Evolutionary conservation across 2,888 invertebrate species (phyloP).

Genomic region (Phragmatobia fuliginosa): DNA sequence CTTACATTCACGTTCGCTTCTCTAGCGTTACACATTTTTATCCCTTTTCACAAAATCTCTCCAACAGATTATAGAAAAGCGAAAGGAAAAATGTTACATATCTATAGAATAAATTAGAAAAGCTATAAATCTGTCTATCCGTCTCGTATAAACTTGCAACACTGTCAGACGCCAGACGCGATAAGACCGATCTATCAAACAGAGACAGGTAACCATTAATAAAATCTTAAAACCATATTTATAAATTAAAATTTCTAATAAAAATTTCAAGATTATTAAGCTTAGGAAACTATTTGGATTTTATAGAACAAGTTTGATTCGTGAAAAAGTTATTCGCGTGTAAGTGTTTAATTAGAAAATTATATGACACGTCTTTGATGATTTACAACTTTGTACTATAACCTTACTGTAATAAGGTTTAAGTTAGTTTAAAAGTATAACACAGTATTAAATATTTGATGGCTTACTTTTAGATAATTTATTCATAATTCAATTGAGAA

Average conservation of each 20-base stretch:
- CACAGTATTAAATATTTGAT: background rate
- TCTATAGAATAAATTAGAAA: background rate
- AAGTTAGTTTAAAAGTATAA: background rate
- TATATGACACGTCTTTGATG: background rate
- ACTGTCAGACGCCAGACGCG: background rate
- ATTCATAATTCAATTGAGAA: background rate
- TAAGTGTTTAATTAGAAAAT: slow-evolving; percentile 3
- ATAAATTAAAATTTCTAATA: background rate
- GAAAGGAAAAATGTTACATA: background rate
- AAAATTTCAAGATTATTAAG: slow-evolving; percentile 1
- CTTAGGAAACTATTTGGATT: slow-evolving; percentile 5
- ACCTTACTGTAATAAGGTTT: background rate
- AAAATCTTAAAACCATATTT: background rate
- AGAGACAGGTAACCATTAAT: background rate
- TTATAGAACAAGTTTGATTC: slow-evolving; percentile 1
- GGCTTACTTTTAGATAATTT: slow-evolving; percentile 1
- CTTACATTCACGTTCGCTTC: no score
- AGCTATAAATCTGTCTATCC: slow-evolving; percentile 1
- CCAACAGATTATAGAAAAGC: background rate
- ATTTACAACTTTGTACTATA: background rate
- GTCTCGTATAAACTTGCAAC: background rate
- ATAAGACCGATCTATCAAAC: background rate
- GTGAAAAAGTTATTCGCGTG: slow-evolving; percentile 3
- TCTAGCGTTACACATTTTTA: no score
- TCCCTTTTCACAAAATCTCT: background rate